Base-by-base conservation (phyloP, 2,888 invertebrate genomes). In the Drosophila flavopinicola region DNA sequence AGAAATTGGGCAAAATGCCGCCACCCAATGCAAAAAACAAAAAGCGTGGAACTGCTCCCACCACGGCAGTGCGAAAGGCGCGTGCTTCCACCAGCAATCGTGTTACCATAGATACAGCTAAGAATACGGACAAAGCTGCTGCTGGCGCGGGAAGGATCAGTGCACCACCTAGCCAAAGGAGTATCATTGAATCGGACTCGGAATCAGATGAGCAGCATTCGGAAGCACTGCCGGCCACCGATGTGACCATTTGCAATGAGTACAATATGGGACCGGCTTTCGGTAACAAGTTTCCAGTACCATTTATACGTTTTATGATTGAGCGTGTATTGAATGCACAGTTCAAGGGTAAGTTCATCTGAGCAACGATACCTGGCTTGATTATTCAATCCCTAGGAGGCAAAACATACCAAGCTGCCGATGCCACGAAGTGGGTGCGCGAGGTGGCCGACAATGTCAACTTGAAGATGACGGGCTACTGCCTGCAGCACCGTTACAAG, bases 211-310 rank as follows among this genome's bases (percentile, higher is more conserved):
- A 66, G 0, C 41, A 32, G 11, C 39, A 66, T 39, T 13, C 27
- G 6, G 72, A 72, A 15, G 33, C 6, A 44, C 1, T 24, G 1
- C 65, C 78, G 6, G 80, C 78, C 3, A 11, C 41, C 2, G 75
- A 86, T 60, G 84, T 84, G 11, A 75, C 73, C 30, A 76, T 85
- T 17, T 63, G 44, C 2, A 86, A 82, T 48, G 42, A 54, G 7
- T 78, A 74, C 30, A 47, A 25, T 9, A 78, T 80, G 59, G 86
- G 82, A 1, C 86, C 85, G 0, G 63, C 85, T 0, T 86, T 86
- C 41, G 78, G 78, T 0, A 33, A 47, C 33, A 84, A 86, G 39
- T 78, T 80, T 30, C 85, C 82, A 4, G 4, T 68, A n/a, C 56
- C 45, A 9, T 59, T 57, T 13, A 84, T 85, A 42, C 65, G 71